Percentiles rank a stretch among this genome's conserved stretches.
Conservation (phyloP, 2,888 invertebrate genomes). For the Acanthosepion pharaonis region DNA sequence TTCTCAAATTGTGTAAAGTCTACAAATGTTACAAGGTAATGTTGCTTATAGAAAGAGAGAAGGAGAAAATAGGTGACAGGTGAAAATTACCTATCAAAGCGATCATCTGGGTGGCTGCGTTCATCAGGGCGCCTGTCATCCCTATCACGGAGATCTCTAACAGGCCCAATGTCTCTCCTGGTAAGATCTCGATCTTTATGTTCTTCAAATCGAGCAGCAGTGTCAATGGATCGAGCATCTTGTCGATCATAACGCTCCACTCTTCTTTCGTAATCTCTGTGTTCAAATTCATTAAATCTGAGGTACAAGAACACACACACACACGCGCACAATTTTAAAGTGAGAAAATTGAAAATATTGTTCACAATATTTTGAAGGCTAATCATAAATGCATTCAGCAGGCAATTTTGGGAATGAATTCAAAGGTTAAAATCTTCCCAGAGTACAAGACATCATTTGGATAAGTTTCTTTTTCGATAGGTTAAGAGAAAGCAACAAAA, state of each 20-base stretch:
- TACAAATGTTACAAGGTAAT: too few species aligned
- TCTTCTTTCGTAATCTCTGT: conserved; percentile 52
- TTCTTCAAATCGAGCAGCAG: conserved; percentile 49
- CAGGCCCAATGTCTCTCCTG: conserved; percentile 53
- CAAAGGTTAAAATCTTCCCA: too few species aligned
- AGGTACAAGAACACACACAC: neutral
- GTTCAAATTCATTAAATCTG: conserved; percentile 43
- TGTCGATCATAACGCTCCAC: conserved; percentile 61
- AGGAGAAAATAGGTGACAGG: neutral
- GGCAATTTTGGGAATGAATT: too few species aligned
- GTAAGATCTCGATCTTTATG: conserved; percentile 49
- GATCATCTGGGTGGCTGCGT: conserved; percentile 50
- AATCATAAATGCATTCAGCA: too few species aligned
- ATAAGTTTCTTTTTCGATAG: too few species aligned
- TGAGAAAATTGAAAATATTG: too few species aligned
- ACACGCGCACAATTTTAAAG: neutral
- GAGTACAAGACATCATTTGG: too few species aligned
- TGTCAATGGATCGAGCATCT: conserved; percentile 49
- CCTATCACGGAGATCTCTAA: conserved; percentile 50
- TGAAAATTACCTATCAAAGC: conserved; percentile 52
- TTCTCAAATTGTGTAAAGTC: too few species aligned
- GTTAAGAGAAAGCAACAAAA: too few species aligned
- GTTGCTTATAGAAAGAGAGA: neutral
- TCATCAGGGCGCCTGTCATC: conserved; percentile 52
- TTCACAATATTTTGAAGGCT: too few species aligned